Evolutionary conservation across 2,888 invertebrate species (phyloP).

Genomic region (Meghimatium bilineatum): DNA sequence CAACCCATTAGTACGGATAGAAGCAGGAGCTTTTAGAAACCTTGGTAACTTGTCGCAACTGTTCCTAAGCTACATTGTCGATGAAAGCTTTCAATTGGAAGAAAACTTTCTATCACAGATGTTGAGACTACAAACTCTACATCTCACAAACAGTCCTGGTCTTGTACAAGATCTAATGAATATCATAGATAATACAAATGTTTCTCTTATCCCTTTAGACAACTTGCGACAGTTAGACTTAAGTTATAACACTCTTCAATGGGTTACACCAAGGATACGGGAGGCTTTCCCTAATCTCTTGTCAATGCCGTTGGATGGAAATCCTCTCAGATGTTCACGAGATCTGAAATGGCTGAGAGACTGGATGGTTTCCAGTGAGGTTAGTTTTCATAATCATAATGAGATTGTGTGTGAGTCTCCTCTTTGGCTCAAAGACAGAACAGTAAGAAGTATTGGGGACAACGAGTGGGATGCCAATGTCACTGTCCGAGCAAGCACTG

Average conservation of each 20-base stretch:
- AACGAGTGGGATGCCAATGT: conserved; percentile 32
- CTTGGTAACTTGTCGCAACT: conserved; percentile 60
- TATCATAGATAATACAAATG: conserved; percentile 44
- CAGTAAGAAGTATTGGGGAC: conserved; percentile 58
- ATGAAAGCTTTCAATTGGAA: conserved; percentile 47
- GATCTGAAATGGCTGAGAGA: conserved; percentile 75
- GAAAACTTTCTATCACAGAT: conserved; percentile 62
- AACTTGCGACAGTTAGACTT: conserved; percentile 81
- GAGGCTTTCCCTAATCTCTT: conserved; percentile 85
- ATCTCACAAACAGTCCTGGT: conserved; percentile 64
- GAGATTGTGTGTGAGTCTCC: conserved; percentile 78
- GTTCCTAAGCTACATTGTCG: conserved; percentile 58
- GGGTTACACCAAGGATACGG: conserved; percentile 83
- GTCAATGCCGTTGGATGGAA: conserved; percentile 83
- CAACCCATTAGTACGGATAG: conserved; percentile 64
- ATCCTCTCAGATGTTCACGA: conserved; percentile 83
- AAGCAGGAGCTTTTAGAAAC: conserved; percentile 58
- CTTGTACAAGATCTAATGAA: conserved; percentile 59
- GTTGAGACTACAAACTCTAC: conserved; percentile 59
- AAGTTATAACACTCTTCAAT: conserved; percentile 82
- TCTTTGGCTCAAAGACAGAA: conserved; percentile 62
- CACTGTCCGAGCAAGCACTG: neutral
- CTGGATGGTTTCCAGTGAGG: conserved; percentile 81
- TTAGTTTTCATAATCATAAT: conserved; percentile 74
- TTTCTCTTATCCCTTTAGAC: conserved; percentile 41